Evolutionary conservation across 1,140 invertebrate species (phyloP).

Genomic region (Aplysia californica): DNA sequence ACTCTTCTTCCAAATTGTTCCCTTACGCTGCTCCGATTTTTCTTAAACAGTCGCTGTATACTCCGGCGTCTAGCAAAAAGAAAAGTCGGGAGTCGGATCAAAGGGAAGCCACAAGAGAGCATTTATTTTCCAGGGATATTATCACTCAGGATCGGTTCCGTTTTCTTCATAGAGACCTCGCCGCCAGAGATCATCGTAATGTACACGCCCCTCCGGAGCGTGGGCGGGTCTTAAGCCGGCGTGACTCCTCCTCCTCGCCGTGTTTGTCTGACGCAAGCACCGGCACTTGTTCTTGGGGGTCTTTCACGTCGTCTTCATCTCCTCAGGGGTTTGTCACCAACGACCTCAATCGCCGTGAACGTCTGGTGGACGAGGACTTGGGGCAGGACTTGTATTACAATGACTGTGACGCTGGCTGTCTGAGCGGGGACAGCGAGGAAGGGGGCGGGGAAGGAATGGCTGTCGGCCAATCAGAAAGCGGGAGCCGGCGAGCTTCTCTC

Average conservation of each 20-base stretch:
- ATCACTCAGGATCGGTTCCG: too few species aligned
- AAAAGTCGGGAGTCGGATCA: not conserved
- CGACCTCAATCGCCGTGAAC: not conserved
- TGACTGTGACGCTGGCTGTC: slow-evolving; percentile 1
- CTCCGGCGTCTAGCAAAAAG: not conserved
- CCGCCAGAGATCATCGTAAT: not conserved
- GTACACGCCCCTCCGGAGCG: not conserved
- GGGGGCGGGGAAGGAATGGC: slow-evolving; percentile 17
- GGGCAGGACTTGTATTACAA: not conserved
- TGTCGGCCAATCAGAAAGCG: not conserved
- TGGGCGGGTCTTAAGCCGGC: not conserved
- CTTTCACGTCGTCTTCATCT: not conserved
- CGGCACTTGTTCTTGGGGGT: slow-evolving; percentile 19
- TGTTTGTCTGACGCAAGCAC: slow-evolving; percentile 21
- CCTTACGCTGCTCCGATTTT: not conserved
- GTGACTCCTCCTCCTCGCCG: not conserved
- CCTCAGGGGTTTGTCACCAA: not conserved
- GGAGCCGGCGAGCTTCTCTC: not conserved
- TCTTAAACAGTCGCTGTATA: not conserved
- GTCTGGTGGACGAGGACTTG: not conserved
- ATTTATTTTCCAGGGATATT: too few species aligned
- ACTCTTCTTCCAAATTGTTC: not conserved
- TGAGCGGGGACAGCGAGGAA: not conserved
- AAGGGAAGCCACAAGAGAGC: not conserved
- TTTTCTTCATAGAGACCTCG: not conserved